Evolutionary conservation across 37 sponge, comb jelly and placozoan species (phyloP), one percentile per base, ranked within the genome.

Genomic region (Halisarca cf. caerulea): DNA sequence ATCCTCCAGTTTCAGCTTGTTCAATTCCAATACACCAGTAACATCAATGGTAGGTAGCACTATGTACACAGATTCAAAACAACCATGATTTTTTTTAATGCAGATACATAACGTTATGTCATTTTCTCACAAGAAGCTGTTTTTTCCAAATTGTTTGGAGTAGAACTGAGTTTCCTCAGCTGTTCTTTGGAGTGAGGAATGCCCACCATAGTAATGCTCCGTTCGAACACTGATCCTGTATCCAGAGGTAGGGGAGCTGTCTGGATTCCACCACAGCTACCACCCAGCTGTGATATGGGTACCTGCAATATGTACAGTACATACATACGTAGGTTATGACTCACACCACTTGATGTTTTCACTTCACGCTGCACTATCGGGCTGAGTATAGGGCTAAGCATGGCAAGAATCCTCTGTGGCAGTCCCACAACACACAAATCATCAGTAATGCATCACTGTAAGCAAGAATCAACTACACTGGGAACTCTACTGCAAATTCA

Each of bases 91-190:
- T 20, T n/a, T n/a, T n/a, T n/a, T n/a, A n/a, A n/a, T n/a, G n/a
- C n/a, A n/a, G n/a, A n/a, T n/a, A n/a, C n/a, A n/a, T n/a, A n/a
- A n/a, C n/a, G n/a, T n/a, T n/a, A n/a, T n/a, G n/a, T n/a, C n/a
- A n/a, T n/a, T n/a, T n/a, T n/a, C 77, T 40, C 24, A 74, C 77
- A 33, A 21, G 45, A 74, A 1, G 77, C 77, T 41, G 45, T 74
- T 41, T 74, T 74, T 25, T 74, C 77, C 42, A 23, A 74, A 25
- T 40, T 42, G 25, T 74, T 74, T 41, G 77, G 77, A 40, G 77
- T 74, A 4, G 77, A 74, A 24, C n/a, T 42, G 43, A 40, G 36
- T 37, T 74, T 74, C 20, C 42, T 41, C 1, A 74, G 45, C 24
- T 20, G 77, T 37, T 39, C 38, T 21, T 1, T 2, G 36, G 69